Evolutionary conservation across 2,888 invertebrate species (phyloP), one percentile per base, ranked within the genome.

Genomic region (Trissonchulus sp.): DNA sequence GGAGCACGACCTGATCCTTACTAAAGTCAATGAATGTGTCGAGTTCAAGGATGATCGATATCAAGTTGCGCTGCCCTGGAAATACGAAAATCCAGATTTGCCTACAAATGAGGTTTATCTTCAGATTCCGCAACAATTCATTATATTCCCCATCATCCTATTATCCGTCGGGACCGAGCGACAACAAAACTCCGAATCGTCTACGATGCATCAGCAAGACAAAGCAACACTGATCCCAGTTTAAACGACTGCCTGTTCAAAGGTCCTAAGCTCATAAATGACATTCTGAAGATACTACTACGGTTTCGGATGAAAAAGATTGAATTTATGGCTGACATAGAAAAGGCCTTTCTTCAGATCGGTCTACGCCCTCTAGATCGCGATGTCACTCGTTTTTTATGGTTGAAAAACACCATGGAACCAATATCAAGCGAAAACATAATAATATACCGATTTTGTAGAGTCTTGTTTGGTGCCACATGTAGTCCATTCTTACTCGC

Each of bases 391-490:
- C 62, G 78, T 2, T 79, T 79, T 28, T 31, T 79, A 1, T 79
- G 79, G 79, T 31, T 76, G 1, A 60, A 62, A 1, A 72, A 65
- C 34, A 65, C 65, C 34, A 65, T 30, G 28, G 3, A n/a, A 65
- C 76, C 74, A 15, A 69, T 74, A 0, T 76, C 60, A 37, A 48
- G 3, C 23, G 15, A 0, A 38, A 1, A 37, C 28, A 73, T 15
- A 74, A 76, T 28, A 77, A 77, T 1, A 0, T 74, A 75, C 2
- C 75, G 80, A 18, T 81, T 80, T 75, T 38, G 63, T 1, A 23
- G 78, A 8, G 68, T 81, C 0, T 78, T 79, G 2, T 80, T 80
- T 48, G 80, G 80, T 68, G 33, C 63, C 77, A 23, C 31, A 1
- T 65, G 63, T 1, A 71, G 73, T 15, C 80, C 80, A 0, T 79